These are phyloP conservation scores for Pharmacophagus antenor DNA, from an alignment of 2,888 invertebrate genomes.

Conservation along the genomic window DNA sequence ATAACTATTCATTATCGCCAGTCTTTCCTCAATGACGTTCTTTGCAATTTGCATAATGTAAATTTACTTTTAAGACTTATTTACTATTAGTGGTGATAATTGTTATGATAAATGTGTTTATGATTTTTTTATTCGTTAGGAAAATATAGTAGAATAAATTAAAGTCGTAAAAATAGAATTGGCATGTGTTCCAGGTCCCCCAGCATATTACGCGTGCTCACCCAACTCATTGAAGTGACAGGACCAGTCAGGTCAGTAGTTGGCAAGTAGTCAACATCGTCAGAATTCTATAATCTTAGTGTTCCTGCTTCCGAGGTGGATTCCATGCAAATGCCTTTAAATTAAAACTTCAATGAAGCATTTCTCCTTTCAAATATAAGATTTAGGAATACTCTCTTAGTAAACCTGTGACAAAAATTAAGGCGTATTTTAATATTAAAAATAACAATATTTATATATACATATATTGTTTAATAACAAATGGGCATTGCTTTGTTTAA, in stretches of 20 bases:
- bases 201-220: conserved; percentile 46
- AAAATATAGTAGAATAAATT: conserved; percentile 30
- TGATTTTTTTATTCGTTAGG: not conserved
- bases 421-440: no score
- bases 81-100: conserved; percentile 1
- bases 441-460: not conserved
- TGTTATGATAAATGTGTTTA: not conserved
- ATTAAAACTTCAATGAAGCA: not conserved
- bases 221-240: conserved; percentile 41
- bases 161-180: conserved; percentile 41
- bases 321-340: conserved; percentile 43
- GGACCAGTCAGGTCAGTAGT: conserved; percentile 47
- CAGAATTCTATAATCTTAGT: conserved; percentile 43
- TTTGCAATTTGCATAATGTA: conserved; percentile 39
- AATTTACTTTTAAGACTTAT: conserved; percentile 8
- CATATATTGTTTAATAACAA: not conserved
- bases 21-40: conserved; percentile 58
- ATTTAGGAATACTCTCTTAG: not conserved
- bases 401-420: no score
- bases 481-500: not conserved
- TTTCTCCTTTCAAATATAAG: not conserved
- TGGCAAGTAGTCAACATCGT: conserved; percentile 56
- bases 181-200: conserved; percentile 46
- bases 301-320: conserved; percentile 70
- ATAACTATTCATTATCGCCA: conserved; percentile 61